A percentile compares a stretch with the other conserved stretches of the same genome.
phyloP scores from a whole-genome alignment of 2,888 invertebrate genomes.

The Acleris cristana region DNA sequence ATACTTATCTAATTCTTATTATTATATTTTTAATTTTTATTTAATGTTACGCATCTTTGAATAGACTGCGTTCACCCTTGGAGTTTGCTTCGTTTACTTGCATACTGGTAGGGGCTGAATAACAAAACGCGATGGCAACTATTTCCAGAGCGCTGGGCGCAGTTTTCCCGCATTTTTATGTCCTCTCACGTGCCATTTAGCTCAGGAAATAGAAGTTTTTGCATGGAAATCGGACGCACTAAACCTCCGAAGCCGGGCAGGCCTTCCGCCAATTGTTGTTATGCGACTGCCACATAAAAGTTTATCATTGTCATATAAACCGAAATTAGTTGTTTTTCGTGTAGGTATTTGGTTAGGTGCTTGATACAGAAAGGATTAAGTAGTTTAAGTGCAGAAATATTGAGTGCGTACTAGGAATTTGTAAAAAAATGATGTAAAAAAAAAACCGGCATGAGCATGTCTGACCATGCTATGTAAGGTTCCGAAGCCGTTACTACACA shows the following conservation, averaged over 20 bases:
- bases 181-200: slow-evolving; percentile 82
- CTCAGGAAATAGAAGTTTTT: slow-evolving; percentile 83
- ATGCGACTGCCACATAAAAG: slow-evolving; percentile 76
- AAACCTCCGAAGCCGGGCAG: slow-evolving; percentile 67
- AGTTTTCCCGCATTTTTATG: slow-evolving; percentile 79
- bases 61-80: background rate
- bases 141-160: slow-evolving; percentile 50
- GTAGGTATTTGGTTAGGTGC: slow-evolving; percentile 30
- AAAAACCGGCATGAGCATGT: no score
- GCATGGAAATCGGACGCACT: slow-evolving; percentile 82
- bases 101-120: slow-evolving; percentile 51
- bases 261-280: slow-evolving; percentile 73
- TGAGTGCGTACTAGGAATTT: background rate
- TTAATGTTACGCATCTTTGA: background rate
- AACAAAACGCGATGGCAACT: slow-evolving; percentile 58
- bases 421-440: no score
- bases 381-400: slow-evolving; percentile 10
- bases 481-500: no score
- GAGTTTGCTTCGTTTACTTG: background rate
- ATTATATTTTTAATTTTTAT: no score
- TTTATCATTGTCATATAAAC: slow-evolving; percentile 74
- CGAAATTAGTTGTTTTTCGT: slow-evolving; percentile 56
- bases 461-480: no score
- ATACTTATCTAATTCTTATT: no score
- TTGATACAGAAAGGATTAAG: slow-evolving; percentile 13